These are phyloP conservation scores for Leistus spinibarbis DNA, from an alignment of 2,888 invertebrate species.

Conservation along the genomic window DNA sequence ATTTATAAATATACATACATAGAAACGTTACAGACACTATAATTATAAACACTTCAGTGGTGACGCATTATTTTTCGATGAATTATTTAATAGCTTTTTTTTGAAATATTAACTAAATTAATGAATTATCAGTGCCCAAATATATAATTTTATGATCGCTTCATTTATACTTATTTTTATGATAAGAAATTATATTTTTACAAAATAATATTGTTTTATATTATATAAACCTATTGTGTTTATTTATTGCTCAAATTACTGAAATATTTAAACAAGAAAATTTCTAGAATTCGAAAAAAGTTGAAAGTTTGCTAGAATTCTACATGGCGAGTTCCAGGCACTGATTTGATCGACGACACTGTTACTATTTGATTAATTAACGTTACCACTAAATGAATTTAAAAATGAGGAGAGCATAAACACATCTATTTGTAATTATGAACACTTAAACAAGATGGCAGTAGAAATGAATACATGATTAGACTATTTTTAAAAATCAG, in stretches of 20 bases:
- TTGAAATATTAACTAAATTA: not conserved
- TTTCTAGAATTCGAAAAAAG: too few species aligned
- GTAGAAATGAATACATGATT: slow-evolving; percentile 3
- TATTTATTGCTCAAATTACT: too few species aligned
- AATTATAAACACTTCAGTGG: not conserved
- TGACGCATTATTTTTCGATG: not conserved
- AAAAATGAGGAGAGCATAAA: not conserved
- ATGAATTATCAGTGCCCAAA: too few species aligned
- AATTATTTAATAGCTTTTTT: not conserved
- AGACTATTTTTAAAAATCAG: not conserved
- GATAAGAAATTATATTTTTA: too few species aligned
- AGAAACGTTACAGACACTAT: not conserved
- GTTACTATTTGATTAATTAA: not conserved
- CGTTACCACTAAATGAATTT: not conserved
- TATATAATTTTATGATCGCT: too few species aligned
- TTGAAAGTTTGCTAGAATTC: too few species aligned
- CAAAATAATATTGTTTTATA: too few species aligned
- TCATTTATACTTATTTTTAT: too few species aligned
- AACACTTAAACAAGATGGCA: slow-evolving; percentile 28
- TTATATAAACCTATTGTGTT: too few species aligned
- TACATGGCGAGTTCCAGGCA: too few species aligned
- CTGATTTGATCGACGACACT: not conserved
- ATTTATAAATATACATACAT: not conserved
- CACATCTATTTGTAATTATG: slow-evolving; percentile 7
- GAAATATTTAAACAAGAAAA: too few species aligned